A percentile compares a stretch with the other conserved stretches of the same genome.
Evolutionary conservation across 2,888 invertebrate species (phyloP).

Genomic region (Scaptomyza polygonia): DNA sequence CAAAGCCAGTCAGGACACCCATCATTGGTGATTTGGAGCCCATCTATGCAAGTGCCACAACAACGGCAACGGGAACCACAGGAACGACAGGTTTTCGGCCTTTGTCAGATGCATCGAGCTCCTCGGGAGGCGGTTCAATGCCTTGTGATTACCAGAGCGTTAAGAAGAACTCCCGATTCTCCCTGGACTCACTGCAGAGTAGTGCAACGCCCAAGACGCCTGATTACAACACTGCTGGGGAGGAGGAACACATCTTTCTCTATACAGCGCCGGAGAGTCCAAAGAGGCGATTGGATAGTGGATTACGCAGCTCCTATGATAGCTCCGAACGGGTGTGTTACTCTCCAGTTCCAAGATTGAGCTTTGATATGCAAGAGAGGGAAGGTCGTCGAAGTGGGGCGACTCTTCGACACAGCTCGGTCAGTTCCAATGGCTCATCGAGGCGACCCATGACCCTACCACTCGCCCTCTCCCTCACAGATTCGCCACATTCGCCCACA

Average conservation of each 20-base stretch:
- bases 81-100: constrained; percentile 75
- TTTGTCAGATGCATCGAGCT: constrained; percentile 81
- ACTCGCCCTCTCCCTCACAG: constrained; percentile 55
- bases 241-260: constrained; percentile 82
- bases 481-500: constrained; percentile 68
- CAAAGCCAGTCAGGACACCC: constrained; percentile 81
- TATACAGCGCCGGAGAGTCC: constrained; percentile 83
- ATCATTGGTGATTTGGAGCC: constrained; percentile 81
- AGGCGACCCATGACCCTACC: constrained; percentile 55
- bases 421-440: constrained; percentile 52
- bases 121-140: constrained; percentile 79
- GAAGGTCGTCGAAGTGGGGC: constrained; percentile 48
- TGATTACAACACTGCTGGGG: constrained; percentile 80
- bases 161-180: constrained; percentile 83
- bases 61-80: constrained; percentile 9
- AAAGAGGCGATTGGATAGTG: constrained; percentile 78
- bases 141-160: constrained; percentile 81
- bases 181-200: constrained; percentile 83
- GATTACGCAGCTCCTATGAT: constrained; percentile 74
- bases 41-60: constrained; percentile 75
- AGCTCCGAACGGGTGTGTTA: constrained; percentile 78
- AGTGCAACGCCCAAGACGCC: constrained; percentile 83
- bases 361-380: constrained; percentile 82
- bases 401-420: constrained; percentile 66
- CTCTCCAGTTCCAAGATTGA: constrained; percentile 69